Base-by-base conservation (phyloP, 37 sponge, comb jelly and placozoan genomes). In the Chondrosia reniformis region DNA sequence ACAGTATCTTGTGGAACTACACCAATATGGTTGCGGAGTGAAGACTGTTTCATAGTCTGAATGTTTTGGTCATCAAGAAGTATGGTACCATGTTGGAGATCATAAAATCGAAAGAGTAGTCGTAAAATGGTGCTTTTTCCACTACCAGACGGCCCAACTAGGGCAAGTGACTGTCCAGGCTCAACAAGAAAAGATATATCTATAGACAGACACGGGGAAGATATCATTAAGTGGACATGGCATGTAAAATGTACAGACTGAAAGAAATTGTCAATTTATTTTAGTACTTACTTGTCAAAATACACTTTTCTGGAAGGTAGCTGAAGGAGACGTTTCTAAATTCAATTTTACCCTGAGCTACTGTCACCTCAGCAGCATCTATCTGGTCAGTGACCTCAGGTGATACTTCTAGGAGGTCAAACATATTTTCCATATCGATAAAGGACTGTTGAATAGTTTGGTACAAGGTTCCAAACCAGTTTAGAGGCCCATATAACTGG, bases 1-100 rank as follows among this genome's bases (percentile, higher is more conserved):
- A 99, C 99, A 0, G 99, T 99, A 79, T 99, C 99, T 74, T 99
- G 99, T 4, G 99, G 99, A 13, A 99, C 99, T 37, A 99, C 99
- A 22, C 97, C 97, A 40, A 96, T 90, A 44, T 41, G 44, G 55
- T 82, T 81, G 0, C 97, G 59, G 34, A 96, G 79, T 7, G 92
- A 91, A 34, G 77, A 25, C 79, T 96, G 97, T 21, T 72, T 67
- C 28, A 96, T 77, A 0, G 22, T 17, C 36, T 82, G 30, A 42
- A 98, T 76, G 37, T 98, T 91, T 76, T 99, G 96, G 3, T 92
- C 97, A 54, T 99, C 99, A 41, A 99, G 79, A 8, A 88, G 40
- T 36, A 99, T 91, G 28, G 21, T 33, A 0, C 97, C 97, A 46
- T 80, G 84, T 63, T 94, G 61, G 4, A 74, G 27, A 63, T 87